Base-by-base conservation (phyloP, 2,888 invertebrate species). In the Helleia helle region DNA sequence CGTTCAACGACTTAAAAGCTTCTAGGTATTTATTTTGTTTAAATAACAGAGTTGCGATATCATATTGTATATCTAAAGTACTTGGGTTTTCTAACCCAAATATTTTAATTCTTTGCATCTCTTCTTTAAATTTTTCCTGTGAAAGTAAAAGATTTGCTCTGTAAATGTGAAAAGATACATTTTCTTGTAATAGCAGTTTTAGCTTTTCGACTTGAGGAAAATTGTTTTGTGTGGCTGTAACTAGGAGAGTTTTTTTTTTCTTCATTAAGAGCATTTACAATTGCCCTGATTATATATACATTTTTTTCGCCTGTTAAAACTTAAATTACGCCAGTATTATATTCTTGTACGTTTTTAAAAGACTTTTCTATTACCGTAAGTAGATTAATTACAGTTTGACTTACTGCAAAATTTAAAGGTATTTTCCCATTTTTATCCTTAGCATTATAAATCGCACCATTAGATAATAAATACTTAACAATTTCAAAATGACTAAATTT, bases 121-220 rank as follows among this genome's bases (percentile, higher is more conserved):
- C 34, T 18, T 34, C 34, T 11, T 34, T 18, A 34, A 7, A 22
- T 12, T 22, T 34, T 18, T 34, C 34, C 12, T 34, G 34, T 22
- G 34, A 12, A 12, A 34, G 11, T 8, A 34, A 11, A n/a, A 4
- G 11, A 7, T 34, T 4, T 6, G 34, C 34, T 18, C 12, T 22
- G 8, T 12, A 7, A 8, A 34, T 8, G 12, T 34, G 6, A 1
- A 18, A 9, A 12, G 18, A 18, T 8, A 12, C 34, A 18, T 34
- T 12, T 34, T 12, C 8, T 18, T 34, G 34, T 11, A 12, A 34
- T 12, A 34, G 8, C 12, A 17, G 7, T 8, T 34, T 34, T 34
- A 34, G 12, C 12, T 4, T 6, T 4, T 34, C 34, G 9, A 12
- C n/a, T 18, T 18, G 3, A 4, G 34, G 18, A 18, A 8, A 34